Percentiles rank a stretch among this genome's conserved stretches.
Conservation (phyloP, 2,888 invertebrate species). For the Eulithis prunata region DNA sequence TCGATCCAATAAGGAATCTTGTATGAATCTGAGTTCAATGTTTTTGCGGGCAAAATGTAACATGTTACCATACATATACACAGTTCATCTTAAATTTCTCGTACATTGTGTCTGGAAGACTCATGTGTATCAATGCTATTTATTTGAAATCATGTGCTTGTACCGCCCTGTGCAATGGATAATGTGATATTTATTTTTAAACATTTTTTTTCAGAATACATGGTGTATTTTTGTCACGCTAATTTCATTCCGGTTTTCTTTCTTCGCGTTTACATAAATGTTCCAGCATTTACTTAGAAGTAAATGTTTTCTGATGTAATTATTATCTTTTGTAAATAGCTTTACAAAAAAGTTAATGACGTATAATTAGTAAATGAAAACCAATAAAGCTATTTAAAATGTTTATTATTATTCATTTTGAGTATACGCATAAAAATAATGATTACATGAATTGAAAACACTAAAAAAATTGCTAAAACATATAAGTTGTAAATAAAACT, state of each 20-base stretch:
- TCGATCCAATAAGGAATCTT: conserved; percentile 66
- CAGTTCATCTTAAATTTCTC: conserved; percentile 31
- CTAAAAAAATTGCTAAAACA: conserved; percentile 6
- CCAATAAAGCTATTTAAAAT: conserved; percentile 23
- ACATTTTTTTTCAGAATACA: conserved; percentile 46
- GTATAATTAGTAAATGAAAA: conserved; percentile 33
- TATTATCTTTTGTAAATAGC: conserved; percentile 76
- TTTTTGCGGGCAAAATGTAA: conserved; percentile 44
- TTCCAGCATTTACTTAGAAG: conserved; percentile 60
- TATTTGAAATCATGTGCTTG: conserved; percentile 42
- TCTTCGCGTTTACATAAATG: conserved; percentile 46
- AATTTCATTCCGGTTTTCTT: conserved; percentile 63
- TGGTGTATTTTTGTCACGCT: conserved; percentile 43
- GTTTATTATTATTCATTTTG: conserved; percentile 30
- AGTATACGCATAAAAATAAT: conserved; percentile 21
- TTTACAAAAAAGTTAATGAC: conserved; percentile 47
- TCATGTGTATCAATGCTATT: conserved; percentile 38
- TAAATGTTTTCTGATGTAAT: conserved; percentile 68
- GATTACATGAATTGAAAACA: conserved; percentile 3
- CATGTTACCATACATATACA: conserved; percentile 29
- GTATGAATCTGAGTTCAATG: conserved; percentile 73
- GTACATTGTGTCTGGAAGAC: conserved; percentile 13
- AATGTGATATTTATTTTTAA: conserved; percentile 53
- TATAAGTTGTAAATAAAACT: conserved; percentile 7
- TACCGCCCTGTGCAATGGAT: conserved; percentile 30